These are phyloP conservation scores for Etheostoma cragini DNA, from an alignment of 2,113 vertebrate genomes.

Conservation along the genomic window DNA sequence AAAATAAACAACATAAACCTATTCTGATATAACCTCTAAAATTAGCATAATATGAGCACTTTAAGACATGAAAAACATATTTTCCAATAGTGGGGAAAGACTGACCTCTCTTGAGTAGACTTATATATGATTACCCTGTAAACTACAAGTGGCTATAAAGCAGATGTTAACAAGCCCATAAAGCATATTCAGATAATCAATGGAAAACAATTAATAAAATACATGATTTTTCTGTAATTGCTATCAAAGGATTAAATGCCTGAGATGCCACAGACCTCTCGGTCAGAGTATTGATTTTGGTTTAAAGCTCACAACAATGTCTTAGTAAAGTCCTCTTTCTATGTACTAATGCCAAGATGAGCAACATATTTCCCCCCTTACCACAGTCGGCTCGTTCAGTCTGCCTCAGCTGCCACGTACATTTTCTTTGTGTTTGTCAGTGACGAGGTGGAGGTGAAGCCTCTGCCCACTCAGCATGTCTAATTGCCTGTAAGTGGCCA, in stretches of 20 bases:
- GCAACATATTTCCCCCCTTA: not conserved
- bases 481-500: conserved; percentile 75
- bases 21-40: too few species aligned
- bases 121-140: conserved; percentile 24
- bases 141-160: conserved; percentile 13
- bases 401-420: conserved; percentile 43
- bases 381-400: conserved; percentile 1
- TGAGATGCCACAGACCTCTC: conserved; percentile 7
- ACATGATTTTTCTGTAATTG: conserved; percentile 5
- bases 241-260: conserved; percentile 25
- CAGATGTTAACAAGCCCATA: not conserved
- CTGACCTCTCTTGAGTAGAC: conserved; percentile 7
- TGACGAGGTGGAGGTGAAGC: conserved; percentile 65
- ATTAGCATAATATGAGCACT: too few species aligned
- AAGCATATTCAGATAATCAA: conserved; percentile 1
- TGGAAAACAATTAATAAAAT: conserved; percentile 28
- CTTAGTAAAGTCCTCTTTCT: conserved; percentile 30
- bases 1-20: too few species aligned
- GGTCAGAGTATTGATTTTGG: conserved; percentile 54
- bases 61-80: not conserved
- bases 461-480: conserved; percentile 75
- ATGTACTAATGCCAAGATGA: conserved; percentile 12
- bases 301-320: conserved; percentile 28
- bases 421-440: conserved; percentile 54
- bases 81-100: conserved; percentile 4